These are phyloP conservation scores for Phengaris arion DNA, from an alignment of 2,888 invertebrate genomes.

Conservation along the genomic window DNA sequence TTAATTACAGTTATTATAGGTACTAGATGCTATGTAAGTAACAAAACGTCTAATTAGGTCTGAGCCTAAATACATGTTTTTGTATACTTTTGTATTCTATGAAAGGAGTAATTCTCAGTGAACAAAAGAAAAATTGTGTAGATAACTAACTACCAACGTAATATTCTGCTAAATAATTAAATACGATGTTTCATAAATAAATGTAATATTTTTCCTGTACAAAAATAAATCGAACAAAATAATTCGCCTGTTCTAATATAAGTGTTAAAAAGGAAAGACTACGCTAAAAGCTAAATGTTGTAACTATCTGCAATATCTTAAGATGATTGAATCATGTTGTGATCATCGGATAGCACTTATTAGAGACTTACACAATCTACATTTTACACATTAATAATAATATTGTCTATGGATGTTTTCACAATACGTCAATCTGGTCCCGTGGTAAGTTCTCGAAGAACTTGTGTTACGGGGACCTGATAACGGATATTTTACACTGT, in stretches of 20 bases:
- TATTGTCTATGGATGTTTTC: too few species aligned
- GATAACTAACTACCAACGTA: too few species aligned
- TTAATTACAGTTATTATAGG: background rate
- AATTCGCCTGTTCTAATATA: background rate
- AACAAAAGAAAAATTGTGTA: background rate
- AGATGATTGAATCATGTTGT: background rate
- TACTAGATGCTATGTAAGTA: background rate
- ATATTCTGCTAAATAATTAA: background rate
- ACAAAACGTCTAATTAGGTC: background rate
- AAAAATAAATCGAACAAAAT: background rate
- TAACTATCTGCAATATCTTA: background rate
- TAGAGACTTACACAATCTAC: background rate
- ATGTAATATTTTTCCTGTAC: background rate
- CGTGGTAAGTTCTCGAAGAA: too few species aligned
- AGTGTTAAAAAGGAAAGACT: constrained; percentile 7
- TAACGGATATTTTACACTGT: too few species aligned
- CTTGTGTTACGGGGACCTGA: too few species aligned
- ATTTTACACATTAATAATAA: too few species aligned
- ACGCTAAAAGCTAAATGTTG: constrained; percentile 4
- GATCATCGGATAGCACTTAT: background rate
- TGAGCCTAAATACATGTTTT: background rate
- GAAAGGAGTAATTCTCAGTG: background rate
- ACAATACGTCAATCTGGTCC: too few species aligned
- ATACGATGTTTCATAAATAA: background rate
- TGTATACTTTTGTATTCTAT: background rate